Evolutionary conservation across 2,888 invertebrate genomes (phyloP).

Genomic region (Leptopilina syphax): DNA sequence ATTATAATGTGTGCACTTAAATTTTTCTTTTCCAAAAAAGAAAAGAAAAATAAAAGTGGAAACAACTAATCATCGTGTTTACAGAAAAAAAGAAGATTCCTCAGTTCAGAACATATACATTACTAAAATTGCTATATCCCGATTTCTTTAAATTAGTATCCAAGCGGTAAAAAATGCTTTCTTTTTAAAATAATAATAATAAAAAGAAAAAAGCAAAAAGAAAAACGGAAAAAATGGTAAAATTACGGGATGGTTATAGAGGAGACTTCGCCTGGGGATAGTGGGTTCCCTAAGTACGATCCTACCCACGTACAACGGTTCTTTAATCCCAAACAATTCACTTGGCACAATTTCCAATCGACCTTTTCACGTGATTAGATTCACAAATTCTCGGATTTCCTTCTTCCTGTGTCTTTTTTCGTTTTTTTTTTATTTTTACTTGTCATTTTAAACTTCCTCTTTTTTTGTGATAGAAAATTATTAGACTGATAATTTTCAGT

Average conservation of each 20-base stretch:
- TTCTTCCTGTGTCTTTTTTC: conserved; percentile 50
- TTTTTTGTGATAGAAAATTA: conserved; percentile 28
- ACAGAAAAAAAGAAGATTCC: neutral
- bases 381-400: conserved; percentile 59
- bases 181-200: no score
- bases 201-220: no score
- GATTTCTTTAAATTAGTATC: conserved; percentile 33
- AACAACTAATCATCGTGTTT: neutral
- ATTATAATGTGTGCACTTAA: neutral
- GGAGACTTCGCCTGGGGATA: conserved; percentile 15
- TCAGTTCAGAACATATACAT: neutral
- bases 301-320: conserved; percentile 36
- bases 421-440: no score
- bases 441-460: conserved; percentile 44
- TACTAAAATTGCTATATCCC: conserved; percentile 31
- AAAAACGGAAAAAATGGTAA: conserved; percentile 5
- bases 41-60: neutral
- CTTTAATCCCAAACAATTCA: conserved; percentile 33
- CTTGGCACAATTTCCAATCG: conserved; percentile 52
- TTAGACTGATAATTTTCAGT: no score
- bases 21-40: neutral
- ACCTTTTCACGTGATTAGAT: conserved; percentile 61
- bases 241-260: conserved; percentile 13
- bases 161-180: neutral
- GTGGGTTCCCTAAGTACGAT: conserved; percentile 33